These are phyloP conservation scores for Dysmachus trigonus DNA, from an alignment of 2,888 invertebrate species.

Conservation along the genomic window DNA sequence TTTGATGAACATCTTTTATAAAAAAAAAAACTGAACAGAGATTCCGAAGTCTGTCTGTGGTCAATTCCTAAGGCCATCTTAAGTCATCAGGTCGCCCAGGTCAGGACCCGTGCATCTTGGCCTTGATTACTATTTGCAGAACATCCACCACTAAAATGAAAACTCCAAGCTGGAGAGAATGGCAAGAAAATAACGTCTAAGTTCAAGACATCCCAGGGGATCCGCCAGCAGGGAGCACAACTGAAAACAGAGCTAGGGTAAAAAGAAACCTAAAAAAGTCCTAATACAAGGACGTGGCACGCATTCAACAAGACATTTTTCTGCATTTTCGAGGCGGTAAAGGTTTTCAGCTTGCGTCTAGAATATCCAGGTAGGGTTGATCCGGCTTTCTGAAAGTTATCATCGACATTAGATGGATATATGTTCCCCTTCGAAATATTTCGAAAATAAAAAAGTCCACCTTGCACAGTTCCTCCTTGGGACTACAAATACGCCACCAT, in stretches of 20 bases:
- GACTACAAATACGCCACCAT: background rate
- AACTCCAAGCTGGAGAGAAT: background rate
- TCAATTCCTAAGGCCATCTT: background rate
- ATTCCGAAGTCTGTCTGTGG: background rate
- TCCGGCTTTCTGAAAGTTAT: background rate
- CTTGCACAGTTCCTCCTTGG: background rate
- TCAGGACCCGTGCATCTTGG: background rate
- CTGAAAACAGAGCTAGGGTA: background rate
- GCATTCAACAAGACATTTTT: slow-evolving; percentile 9
- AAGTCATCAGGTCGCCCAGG: background rate
- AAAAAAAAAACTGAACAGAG: background rate
- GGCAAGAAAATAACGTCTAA: background rate
- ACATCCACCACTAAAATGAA: slow-evolving; percentile 9
- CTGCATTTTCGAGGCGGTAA: slow-evolving; percentile 1
- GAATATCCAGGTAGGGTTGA: background rate
- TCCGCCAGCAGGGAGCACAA: background rate
- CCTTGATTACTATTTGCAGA: slow-evolving; percentile 30
- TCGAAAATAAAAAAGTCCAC: background rate
- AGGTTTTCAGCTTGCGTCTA: background rate
- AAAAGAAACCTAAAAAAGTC: background rate
- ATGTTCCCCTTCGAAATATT: background rate
- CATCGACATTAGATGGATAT: background rate
- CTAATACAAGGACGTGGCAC: slow-evolving; percentile 31
- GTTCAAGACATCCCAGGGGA: background rate
- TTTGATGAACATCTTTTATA: background rate